phyloP scores from a whole-genome alignment of 2,888 invertebrate genomes.

The Hypomecis punctinalis region DNA sequence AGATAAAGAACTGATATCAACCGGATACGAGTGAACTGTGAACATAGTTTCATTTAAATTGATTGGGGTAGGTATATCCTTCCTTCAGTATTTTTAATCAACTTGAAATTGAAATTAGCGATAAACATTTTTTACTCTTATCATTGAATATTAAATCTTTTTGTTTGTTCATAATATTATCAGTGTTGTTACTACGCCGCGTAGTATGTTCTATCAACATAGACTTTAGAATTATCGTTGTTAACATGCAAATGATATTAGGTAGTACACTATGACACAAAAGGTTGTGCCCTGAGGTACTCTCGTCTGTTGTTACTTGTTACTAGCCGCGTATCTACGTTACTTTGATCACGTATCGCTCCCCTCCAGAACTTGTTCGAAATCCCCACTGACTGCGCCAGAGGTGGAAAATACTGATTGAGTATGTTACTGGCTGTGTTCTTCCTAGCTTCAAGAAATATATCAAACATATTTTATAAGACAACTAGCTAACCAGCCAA shows the following conservation, averaged over 20 bases:
- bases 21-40: slow-evolving; percentile 3
- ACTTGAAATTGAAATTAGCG: not conserved
- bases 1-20: slow-evolving; percentile 6
- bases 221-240: not conserved
- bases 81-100: slow-evolving; percentile 7
- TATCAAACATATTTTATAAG: no score
- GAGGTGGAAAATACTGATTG: not conserved
- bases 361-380: slow-evolving; percentile 12
- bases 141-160: not conserved
- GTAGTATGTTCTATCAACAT: slow-evolving; percentile 15
- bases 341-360: slow-evolving; percentile 30
- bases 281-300: slow-evolving; percentile 19
- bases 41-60: not conserved
- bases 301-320: not conserved
- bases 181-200: not conserved
- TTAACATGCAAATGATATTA: slow-evolving; percentile 4
- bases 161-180: not conserved
- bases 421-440: no score
- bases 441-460: no score
- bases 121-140: not conserved
- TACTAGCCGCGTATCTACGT: slow-evolving; percentile 15
- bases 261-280: slow-evolving; percentile 14
- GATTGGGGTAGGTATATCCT: not conserved
- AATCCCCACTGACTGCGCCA: not conserved
- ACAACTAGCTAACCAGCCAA: no score